phyloP scores from a whole-genome alignment of 1,140 invertebrate species.

The Nasonia giraulti region DNA sequence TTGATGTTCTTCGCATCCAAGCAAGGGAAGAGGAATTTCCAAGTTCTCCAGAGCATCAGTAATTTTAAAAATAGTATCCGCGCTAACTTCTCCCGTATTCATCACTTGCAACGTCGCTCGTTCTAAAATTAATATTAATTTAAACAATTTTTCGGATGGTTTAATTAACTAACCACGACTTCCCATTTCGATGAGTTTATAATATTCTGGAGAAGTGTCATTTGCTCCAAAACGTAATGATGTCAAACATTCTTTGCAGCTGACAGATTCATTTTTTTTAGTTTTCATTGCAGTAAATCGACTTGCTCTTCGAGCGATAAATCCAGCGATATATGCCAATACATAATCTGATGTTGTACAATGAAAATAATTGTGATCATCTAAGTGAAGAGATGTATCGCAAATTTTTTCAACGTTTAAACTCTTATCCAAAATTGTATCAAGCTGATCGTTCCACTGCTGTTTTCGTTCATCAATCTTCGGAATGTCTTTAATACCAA shows the following conservation, averaged over 20 bases:
- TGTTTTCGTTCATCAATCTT: too few relatives aligned
- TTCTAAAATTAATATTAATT: conserved; percentile 5
- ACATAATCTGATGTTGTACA: too few relatives aligned
- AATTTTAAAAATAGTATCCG: neutral
- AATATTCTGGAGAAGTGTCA: neutral
- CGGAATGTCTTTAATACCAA: too few relatives aligned
- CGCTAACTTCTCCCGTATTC: neutral
- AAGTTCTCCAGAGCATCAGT: neutral
- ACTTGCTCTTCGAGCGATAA: conserved; percentile 7
- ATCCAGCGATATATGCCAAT: conserved; percentile 39
- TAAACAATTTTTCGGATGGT: conserved; percentile 15
- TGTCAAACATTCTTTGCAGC: neutral
- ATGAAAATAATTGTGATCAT: too few relatives aligned
- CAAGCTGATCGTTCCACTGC: too few relatives aligned
- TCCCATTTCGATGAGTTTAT: conserved; percentile 17
- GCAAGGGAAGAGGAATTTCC: neutral
- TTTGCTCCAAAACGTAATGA: too few relatives aligned
- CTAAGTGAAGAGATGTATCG: too few relatives aligned
- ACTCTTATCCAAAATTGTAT: too few relatives aligned
- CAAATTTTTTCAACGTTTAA: too few relatives aligned
- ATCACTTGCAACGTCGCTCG: conserved; percentile 7
- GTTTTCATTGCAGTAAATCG: neutral
- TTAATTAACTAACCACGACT: conserved; percentile 5
- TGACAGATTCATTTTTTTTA: neutral
- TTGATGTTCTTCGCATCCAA: conserved; percentile 12